Evolutionary conservation across 2,113 vertebrate species (phyloP), one percentile per base, ranked within the genome.

Genomic region (Coregonus clupeaformis): DNA sequence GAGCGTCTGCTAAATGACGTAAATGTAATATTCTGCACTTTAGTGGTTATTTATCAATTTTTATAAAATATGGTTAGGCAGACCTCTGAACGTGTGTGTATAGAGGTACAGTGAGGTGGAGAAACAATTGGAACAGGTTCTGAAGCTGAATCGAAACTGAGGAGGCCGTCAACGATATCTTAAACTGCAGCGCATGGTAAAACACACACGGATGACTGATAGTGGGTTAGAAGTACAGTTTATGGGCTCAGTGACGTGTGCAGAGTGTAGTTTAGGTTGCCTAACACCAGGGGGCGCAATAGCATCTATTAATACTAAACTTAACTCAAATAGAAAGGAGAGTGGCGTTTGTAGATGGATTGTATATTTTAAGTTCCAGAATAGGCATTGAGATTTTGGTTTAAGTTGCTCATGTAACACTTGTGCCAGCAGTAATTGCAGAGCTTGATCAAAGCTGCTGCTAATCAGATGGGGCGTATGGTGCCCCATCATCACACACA

Each of bases 231-330:
- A 42, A 9, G 36, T 29, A 29, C 2, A 3, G 29, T 42, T 9
- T 42, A 9, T 7, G 32, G 32, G 32, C 32, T 1, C 32, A 36
- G 6, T 9, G 36, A 36, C 22, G 22, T 60, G 5, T 3, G 57
- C 27, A 1, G 3, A 22, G 29, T 84, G 68, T 77, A 2, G 13
- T 73, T 60, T 7, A 57, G 9, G 14, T 52, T 76, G 2, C 4
- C 4, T 27, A 63, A 87, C 90, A 90, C 85, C 75, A 47, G 87
- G 84, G 27, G 89, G 88, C 84, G 83, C 71, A 70, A 62, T 88
- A 82, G 76, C 14, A 80, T 72, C 30, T 62, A 16, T 69, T 69
- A 76, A 72, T 20, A 55, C 22, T 79, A 71, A 62, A 66, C 29
- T 27, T 16, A 4, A 73, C 64, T 18, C 11, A 63, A 69, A 6